Evolutionary conservation across 1,140 invertebrate genomes (phyloP).

Genomic region (Akabosia matsudoensis): DNA sequence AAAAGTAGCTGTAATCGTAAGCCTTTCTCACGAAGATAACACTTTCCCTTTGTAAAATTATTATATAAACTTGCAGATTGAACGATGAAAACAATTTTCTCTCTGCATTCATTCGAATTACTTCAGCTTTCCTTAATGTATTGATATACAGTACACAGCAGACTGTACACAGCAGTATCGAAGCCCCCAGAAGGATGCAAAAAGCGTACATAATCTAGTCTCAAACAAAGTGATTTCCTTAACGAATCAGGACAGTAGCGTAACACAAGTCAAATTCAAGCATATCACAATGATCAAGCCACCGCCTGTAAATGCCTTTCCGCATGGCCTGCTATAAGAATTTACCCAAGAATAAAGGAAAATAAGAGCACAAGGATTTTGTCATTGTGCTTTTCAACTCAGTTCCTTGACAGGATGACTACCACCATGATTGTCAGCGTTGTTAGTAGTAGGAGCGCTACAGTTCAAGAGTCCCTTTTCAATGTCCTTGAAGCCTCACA

Average conservation of each 20-base stretch:
- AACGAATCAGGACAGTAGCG: not conserved
- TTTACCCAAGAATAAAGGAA: not conserved
- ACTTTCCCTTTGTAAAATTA: no score
- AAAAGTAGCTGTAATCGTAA: no score
- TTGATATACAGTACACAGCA: not conserved
- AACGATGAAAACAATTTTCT: not conserved
- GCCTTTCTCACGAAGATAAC: no score
- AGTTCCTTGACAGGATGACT: not conserved
- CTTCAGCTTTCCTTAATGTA: not conserved
- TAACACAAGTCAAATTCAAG: not conserved
- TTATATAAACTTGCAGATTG: no score
- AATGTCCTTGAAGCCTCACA: constrained; percentile 4
- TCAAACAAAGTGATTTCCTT: not conserved
- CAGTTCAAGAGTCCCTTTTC: constrained; percentile 4
- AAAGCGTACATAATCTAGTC: not conserved
- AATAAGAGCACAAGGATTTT: not conserved
- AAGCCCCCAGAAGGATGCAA: no score
- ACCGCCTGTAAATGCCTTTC: not conserved
- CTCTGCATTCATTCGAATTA: not conserved
- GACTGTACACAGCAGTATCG: no score
- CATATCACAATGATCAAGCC: not conserved
- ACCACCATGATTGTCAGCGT: not conserved
- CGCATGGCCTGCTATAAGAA: not conserved
- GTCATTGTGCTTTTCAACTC: not conserved
- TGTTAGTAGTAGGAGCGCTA: not conserved